Evolutionary conservation across 2,797 vertebrate genomes (phyloP), one percentile per base, ranked within the genome.

Genomic region (Parambassis ranga): DNA sequence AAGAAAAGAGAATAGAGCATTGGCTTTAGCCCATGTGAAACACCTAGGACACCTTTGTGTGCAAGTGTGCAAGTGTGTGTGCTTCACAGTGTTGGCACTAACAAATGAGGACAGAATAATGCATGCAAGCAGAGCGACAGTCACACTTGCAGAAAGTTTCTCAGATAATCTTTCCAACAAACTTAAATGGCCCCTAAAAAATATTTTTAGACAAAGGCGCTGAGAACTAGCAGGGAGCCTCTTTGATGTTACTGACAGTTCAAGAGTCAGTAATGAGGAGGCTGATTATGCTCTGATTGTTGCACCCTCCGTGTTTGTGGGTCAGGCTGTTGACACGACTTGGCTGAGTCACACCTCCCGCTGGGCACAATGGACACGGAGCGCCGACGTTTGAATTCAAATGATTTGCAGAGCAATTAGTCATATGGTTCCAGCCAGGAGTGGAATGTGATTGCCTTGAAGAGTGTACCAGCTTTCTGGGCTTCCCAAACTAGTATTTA

Each of bases 211-310:
- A 64, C 24, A 64, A 58, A 30, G 56, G 59, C 55, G 72, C 30
- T 24, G 52, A 46, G 51, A 27, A 59, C 7, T 69, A 66, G 76
- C 64, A 50, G 77, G 79, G 73, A 13, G 43, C 27, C 35, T 37
- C 75, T 82, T 82, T 85, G 81, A 87, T 81, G 86, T 66, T 58
- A 52, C 67, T 64, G 70, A 71, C 72, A 66, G 58, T 38, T 59
- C 47, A 33, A 73, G 60, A 79, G 67, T 80, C 62, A 50, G 71
- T 83, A 85, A 87, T 74, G 68, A 81, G 74, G 65, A 82, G 52
- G 32, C 65, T 81, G 75, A 85, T 87, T 79, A 84, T 64, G 51
- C 49, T 69, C 55, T 79, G 85, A 85, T 81, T 77, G 68, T 66
- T 68, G 70, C 30, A 19, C 48, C 44, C 64, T 49, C 22, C 6